Percentiles rank a stretch among this genome's conserved stretches.
These are phyloP conservation scores for Pardosa pseudoannulata DNA, from an alignment of 2,888 invertebrate genomes.

Conservation along the genomic window DNA sequence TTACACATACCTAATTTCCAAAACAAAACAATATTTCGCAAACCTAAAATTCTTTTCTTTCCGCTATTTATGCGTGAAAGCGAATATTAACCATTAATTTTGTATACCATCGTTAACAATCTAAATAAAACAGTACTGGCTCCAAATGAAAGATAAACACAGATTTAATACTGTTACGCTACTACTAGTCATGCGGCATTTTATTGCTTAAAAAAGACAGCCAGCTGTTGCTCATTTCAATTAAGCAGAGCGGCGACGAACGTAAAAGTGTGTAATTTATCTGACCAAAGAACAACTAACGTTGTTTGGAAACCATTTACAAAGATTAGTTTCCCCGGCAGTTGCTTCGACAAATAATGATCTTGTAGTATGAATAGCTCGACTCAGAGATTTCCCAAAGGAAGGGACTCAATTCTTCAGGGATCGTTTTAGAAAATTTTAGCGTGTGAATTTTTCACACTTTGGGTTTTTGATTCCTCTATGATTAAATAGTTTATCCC, in stretches of 20 bases:
- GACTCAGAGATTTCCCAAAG: background rate
- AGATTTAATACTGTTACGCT: too few species aligned
- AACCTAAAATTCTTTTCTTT: too few species aligned
- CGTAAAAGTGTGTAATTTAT: background rate
- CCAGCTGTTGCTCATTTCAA: background rate
- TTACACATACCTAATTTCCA: too few species aligned
- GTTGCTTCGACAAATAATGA: background rate
- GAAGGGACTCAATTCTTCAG: background rate
- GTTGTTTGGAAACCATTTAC: background rate
- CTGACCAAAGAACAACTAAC: background rate
- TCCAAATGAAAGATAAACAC: too few species aligned
- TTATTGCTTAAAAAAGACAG: too few species aligned
- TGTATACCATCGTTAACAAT: too few species aligned
- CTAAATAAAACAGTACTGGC: too few species aligned
- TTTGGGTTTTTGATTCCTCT: background rate
- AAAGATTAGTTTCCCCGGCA: background rate
- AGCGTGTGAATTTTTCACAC: background rate
- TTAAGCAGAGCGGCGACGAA: background rate
- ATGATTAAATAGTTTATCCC: background rate
- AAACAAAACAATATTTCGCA: too few species aligned
- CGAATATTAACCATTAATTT: too few species aligned
- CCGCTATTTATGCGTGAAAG: too few species aligned
- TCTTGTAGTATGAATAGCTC: background rate
- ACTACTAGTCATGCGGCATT: too few species aligned
- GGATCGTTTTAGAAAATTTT: background rate